Percentiles rank a stretch among this genome's conserved stretches.
phyloP scores from a whole-genome alignment of 2,888 invertebrate genomes.

The Xestia xanthographa region DNA sequence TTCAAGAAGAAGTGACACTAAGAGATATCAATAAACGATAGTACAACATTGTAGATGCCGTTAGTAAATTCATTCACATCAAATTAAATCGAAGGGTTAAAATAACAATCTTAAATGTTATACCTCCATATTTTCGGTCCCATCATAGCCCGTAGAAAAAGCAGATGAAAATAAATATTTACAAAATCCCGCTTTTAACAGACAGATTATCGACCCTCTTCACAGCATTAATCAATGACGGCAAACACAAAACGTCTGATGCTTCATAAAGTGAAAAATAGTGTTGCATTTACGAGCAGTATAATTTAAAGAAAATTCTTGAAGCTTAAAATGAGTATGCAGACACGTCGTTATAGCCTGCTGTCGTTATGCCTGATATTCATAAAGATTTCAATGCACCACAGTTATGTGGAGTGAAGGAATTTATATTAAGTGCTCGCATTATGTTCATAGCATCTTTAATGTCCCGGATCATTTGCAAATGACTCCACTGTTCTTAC shows the following conservation, averaged over 20 bases:
- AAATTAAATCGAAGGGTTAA: not conserved
- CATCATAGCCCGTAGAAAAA: not conserved
- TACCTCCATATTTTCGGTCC: not conserved
- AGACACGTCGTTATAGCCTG: not conserved
- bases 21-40: not conserved
- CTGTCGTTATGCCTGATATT: conserved; percentile 14
- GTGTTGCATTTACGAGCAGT: conserved; percentile 1
- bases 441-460: conserved; percentile 28
- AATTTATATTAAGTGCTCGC: conserved; percentile 40
- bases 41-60: not conserved
- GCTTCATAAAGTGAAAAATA: not conserved
- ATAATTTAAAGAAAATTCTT: conserved; percentile 12
- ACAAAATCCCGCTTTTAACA: not conserved
- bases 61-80: not conserved
- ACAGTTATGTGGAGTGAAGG: conserved; percentile 16
- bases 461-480: conserved; percentile 43
- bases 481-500: conserved; percentile 13
- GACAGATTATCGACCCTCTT: not conserved
- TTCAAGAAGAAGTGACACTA: not conserved
- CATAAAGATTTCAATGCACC: conserved; percentile 40
- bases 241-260: not conserved
- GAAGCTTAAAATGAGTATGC: conserved; percentile 12
- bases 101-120: not conserved
- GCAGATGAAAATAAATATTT: not conserved
- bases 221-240: conserved; percentile 1